Evolutionary conservation across 2,113 vertebrate species (phyloP), one percentile per base, ranked within the genome.

Genomic region (Oreochromis niloticus): DNA sequence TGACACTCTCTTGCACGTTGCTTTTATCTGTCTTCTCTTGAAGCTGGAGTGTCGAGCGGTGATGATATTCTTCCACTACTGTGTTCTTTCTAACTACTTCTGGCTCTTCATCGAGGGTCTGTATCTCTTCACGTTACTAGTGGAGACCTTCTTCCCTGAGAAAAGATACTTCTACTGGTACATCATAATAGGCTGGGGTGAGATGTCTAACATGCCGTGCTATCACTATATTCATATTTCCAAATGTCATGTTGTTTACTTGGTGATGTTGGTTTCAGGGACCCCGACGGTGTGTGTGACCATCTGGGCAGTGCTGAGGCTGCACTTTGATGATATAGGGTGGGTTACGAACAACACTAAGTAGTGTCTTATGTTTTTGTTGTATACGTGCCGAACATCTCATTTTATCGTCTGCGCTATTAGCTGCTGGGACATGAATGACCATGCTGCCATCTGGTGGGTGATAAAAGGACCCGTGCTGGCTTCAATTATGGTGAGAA

Each of bases 31-130:
- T 85, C 16, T 56, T 11, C 3, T 85, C 54, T 11, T 73, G 3
- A 88, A 99, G 98, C 97, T 98, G 95, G 97, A 97, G 82, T 99
- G 98, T 92, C 98, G 98, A 89, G 97, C 98, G 0, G 97, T 98
- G 83, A 98, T 99, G 98, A 97, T 99, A 24, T 99, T 99, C 95
- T 99, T 99, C 89, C 98, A 99, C 90, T 99, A 99, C 96, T 99
- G 98, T 2, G 98, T 99, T 48, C 98, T 99, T 95, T 99, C 98
- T 75, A 99, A 99, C 95, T 99, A 99, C 96, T 98, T 99, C 96
- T 99, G 98, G 98, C 97, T 99, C 73, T 99, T 99, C 95, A 99
- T 99, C 3, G 98, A 99, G 89, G 98, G 98, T 4, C 90, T 99
- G 50, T 99, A 99, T 93, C 98, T 99, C 85, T 99, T 99, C 95